A percentile compares a stretch with the other conserved stretches of the same genome.
Conservation (phyloP, 2,797 vertebrate genomes). For the Scyliorhinus canicula region DNA sequence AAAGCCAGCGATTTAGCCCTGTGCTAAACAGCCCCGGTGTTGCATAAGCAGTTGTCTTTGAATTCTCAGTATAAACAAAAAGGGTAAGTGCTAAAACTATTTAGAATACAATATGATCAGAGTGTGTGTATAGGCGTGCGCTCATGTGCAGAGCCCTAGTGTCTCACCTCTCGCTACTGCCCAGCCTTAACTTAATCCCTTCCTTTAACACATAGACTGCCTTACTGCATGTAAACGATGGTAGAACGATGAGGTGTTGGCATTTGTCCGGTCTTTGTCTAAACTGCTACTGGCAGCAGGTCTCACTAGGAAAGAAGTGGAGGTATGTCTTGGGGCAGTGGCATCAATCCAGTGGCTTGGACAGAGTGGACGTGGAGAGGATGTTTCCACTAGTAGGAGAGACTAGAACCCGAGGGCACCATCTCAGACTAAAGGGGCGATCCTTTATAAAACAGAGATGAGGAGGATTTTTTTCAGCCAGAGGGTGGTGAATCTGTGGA, state of each 20-base stretch:
- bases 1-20: no score
- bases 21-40: no score
- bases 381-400: no score
- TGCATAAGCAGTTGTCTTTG: no score
- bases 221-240: not conserved
- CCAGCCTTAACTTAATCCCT: not conserved
- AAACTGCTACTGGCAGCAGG: conserved; percentile 22
- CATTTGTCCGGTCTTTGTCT: not conserved
- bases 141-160: not conserved
- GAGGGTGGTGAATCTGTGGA: no score
- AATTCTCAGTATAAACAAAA: not conserved
- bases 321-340: not conserved
- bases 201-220: not conserved
- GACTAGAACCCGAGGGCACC: no score
- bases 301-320: not conserved
- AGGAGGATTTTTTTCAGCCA: no score
- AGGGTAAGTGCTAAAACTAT: not conserved
- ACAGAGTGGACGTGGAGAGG: no score
- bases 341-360: no score
- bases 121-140: not conserved
- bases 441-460: no score
- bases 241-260: not conserved
- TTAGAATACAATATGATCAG: not conserved
- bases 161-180: not conserved
- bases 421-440: no score